Conservation (phyloP, 2,888 invertebrate species). For the Galeopsomyia nigrocyanea region DNA sequence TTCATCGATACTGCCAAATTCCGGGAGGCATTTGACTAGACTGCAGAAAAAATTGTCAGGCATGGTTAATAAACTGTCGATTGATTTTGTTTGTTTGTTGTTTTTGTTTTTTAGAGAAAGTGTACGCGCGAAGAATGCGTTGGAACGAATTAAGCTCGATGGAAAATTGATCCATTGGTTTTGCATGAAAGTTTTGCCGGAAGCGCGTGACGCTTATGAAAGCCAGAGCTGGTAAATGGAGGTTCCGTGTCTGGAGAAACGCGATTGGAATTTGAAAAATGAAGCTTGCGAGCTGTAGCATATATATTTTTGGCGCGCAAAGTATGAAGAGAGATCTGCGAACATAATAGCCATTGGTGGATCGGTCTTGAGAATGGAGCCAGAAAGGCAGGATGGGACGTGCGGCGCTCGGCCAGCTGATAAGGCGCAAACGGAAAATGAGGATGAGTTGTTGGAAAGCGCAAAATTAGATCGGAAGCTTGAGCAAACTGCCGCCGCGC, state of each 20-base stretch:
- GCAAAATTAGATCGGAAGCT: constrained; percentile 49
- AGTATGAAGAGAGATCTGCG: too few species aligned
- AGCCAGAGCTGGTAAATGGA: background rate
- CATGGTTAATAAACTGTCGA: too few species aligned
- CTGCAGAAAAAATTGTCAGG: too few species aligned
- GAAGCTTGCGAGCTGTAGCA: too few species aligned
- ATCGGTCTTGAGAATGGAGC: constrained; percentile 29
- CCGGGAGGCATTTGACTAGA: too few species aligned
- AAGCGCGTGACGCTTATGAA: too few species aligned
- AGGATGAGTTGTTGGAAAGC: constrained; percentile 45
- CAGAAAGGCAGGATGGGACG: too few species aligned
- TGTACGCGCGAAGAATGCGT: background rate
- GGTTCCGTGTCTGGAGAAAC: background rate
- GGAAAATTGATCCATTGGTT: background rate
- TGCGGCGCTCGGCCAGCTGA: too few species aligned
- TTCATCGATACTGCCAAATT: too few species aligned
- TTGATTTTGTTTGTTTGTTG: too few species aligned
- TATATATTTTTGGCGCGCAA: too few species aligned
- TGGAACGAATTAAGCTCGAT: background rate
- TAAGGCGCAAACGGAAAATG: constrained; percentile 43
- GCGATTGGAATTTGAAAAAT: background rate
- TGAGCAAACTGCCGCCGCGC: constrained; percentile 41
- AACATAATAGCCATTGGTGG: background rate
- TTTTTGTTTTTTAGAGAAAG: background rate
- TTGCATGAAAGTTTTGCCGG: background rate